A percentile compares a stretch with the other conserved stretches of the same genome.
Conservation (phyloP, 2,888 invertebrate genomes). For the Perizoma affinitatum region DNA sequence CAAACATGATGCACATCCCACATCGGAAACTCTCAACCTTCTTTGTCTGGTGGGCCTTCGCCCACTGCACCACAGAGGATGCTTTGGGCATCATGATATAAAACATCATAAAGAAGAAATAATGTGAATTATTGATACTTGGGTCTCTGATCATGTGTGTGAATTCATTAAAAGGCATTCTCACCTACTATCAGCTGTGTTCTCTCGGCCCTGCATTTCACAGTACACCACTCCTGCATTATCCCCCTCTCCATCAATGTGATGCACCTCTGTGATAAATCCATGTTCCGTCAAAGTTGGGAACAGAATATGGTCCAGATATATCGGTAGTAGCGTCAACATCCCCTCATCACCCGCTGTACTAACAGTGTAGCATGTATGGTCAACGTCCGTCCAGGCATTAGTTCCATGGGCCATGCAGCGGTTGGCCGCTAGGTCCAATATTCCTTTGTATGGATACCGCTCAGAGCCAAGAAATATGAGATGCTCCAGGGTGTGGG, state of each 20-base stretch:
- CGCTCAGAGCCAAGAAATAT: constrained; percentile 95
- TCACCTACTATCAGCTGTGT: constrained; percentile 88
- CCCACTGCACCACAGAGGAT: too few relatives aligned
- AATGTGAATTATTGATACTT: too few relatives aligned
- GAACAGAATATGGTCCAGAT: constrained; percentile 94
- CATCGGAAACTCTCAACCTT: too few relatives aligned
- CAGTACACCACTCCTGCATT: constrained; percentile 98
- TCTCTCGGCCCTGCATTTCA: constrained; percentile 96
- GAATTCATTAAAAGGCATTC: constrained; percentile 7
- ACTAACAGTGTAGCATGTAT: constrained; percentile 95
- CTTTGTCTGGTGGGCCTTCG: too few relatives aligned
- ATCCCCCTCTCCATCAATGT: constrained; percentile 93
- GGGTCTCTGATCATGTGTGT: too few relatives aligned
- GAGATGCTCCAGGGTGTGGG: constrained; percentile 96
- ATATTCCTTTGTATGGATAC: constrained; percentile 94
- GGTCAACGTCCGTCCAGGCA: constrained; percentile 94
- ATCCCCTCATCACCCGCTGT: constrained; percentile 94
- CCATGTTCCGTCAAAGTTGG: constrained; percentile 92
- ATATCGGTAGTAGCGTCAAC: constrained; percentile 94
- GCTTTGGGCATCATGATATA: too few relatives aligned
- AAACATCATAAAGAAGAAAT: too few relatives aligned
- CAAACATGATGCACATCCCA: too few relatives aligned
- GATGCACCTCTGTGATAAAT: constrained; percentile 95
- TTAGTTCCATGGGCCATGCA: constrained; percentile 96
- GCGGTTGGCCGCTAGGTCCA: constrained; percentile 94